A percentile compares a stretch with the other conserved stretches of the same genome.
These are phyloP conservation scores for Progne subis DNA, from an alignment of 2,113 vertebrate genomes.

Conservation along the genomic window DNA sequence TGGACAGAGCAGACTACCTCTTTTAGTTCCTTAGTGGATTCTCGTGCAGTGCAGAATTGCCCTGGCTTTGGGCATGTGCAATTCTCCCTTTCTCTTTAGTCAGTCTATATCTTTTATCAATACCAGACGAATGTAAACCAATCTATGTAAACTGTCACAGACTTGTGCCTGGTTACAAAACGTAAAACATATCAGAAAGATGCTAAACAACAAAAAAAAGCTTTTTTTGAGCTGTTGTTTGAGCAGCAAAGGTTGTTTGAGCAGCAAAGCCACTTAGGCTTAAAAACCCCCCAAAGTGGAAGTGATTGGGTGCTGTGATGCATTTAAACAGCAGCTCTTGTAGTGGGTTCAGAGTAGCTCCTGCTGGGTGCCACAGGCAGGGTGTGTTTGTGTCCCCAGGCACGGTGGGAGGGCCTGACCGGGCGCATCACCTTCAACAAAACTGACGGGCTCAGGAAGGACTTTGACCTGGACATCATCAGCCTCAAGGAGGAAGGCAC, in stretches of 20 bases:
- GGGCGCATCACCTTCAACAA: conserved; percentile 95
- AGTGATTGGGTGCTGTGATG: neutral
- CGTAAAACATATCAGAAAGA: neutral
- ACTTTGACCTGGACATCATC: conserved; percentile 97
- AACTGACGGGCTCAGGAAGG: conserved; percentile 91
- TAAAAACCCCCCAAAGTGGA: fast-evolving
- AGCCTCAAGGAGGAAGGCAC: conserved; percentile 96
- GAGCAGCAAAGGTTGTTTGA: neutral
- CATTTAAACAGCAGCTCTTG: neutral
- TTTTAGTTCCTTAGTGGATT: neutral
- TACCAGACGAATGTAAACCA: neutral
- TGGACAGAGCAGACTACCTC: neutral
- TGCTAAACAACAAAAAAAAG: neutral
- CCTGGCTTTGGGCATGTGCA: fast-evolving
- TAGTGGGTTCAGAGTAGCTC: neutral
- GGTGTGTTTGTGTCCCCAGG: conserved; percentile 72
- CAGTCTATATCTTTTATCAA: neutral
- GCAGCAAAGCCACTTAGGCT: neutral
- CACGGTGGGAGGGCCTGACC: conserved; percentile 93
- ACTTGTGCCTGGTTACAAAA: neutral
- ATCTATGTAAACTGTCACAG: neutral
- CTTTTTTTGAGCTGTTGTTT: no score
- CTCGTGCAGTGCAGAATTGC: neutral
- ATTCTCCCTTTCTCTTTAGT: neutral
- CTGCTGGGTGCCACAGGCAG: neutral